Percentiles rank a stretch among this genome's conserved stretches.
Evolutionary conservation across 2,113 vertebrate species (phyloP).

Genomic region (Rhinopomastus cyanomelas): DNA sequence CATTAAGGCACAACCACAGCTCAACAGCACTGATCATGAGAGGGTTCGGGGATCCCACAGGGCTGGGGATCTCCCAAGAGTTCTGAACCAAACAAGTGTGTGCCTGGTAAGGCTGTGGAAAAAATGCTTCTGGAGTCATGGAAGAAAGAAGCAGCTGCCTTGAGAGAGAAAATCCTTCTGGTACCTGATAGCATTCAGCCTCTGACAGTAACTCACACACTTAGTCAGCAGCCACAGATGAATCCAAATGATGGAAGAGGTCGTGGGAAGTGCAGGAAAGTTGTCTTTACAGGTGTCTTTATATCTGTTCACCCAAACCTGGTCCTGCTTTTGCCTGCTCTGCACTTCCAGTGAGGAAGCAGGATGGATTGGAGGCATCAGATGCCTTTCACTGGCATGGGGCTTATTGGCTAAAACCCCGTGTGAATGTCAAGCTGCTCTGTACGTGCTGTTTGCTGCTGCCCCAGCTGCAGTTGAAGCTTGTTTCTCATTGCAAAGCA

Average conservation of each 20-base stretch:
- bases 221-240: neutral
- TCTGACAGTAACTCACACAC: neutral
- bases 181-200: neutral
- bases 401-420: neutral
- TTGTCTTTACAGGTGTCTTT: neutral
- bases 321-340: neutral
- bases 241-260: neutral
- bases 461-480: neutral
- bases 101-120: neutral
- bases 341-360: neutral
- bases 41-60: too few relatives aligned
- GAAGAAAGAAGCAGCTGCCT: neutral
- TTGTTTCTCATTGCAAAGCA: neutral
- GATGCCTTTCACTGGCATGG: neutral
- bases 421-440: neutral
- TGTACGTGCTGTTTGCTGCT: neutral
- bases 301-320: neutral
- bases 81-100: too few relatives aligned
- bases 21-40: too few relatives aligned
- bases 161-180: neutral
- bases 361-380: neutral
- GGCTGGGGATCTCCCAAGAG: too few relatives aligned
- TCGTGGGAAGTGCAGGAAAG: neutral
- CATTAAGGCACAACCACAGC: too few relatives aligned
- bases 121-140: neutral